Base-by-base conservation (phyloP, 2,113 vertebrate species). In the Xenotilapia leptura region DNA sequence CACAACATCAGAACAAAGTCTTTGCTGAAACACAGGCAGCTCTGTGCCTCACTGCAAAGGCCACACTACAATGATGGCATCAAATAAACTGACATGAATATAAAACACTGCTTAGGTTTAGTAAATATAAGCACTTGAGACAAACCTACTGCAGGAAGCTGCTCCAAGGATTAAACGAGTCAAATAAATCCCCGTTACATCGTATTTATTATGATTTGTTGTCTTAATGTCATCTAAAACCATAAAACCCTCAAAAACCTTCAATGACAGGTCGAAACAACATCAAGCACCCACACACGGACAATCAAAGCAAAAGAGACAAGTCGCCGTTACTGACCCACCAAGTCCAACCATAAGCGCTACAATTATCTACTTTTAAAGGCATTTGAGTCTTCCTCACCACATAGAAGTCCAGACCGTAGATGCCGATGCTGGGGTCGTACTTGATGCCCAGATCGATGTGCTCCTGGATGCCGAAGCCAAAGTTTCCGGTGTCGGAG, bases 371-470 rank as follows among this genome's bases (percentile, higher is more conserved):
- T 26, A 45, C 68, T 49, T 2, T 77, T 38, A 68, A 68, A 40
- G 62, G 12, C 62, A 40, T 68, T 40, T 40, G 26, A 77, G 26
- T 19, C 0, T 17, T 42, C 92, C 98, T 93, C 93, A 99, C 99
- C 97, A 99, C 99, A 0, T 99, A 99, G 86, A 99, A 99, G 95
- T 99, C 99, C 97, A 99, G 96, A 88, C 99, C 99, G 1, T 99
- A 99, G 96, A 99, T 99, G 2, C 99, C 99, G 9, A 99, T 99
- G 89, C 98, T 99, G 82, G 98, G 99, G 87, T 99, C 98, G 0
- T 99, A 99, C 93, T 99, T 99, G 91, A 99, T 99, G 4, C 99
- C 99, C 96, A 99, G 96, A 86, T 99, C 99, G 2, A 99, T 99
- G 95, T 99, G 98, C 55, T 99, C 98, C 96, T 99, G 98, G 96